Percentiles rank a stretch among this genome's conserved stretches.
Conservation (phyloP, 2,797 vertebrate species). For the Chaetodon trifasciatus region DNA sequence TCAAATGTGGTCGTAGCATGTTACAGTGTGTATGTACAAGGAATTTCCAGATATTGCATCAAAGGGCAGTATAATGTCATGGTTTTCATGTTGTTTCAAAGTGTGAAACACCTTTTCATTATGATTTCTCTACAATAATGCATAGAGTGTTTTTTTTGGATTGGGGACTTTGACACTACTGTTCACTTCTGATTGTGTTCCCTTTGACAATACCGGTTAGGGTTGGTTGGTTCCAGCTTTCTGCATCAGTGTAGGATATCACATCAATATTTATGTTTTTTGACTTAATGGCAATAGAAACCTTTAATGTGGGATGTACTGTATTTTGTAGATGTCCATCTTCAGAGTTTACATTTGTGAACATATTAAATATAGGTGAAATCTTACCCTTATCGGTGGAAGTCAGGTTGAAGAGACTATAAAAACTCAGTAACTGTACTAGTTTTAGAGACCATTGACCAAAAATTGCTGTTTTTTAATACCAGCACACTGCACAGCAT, state of each 20-base stretch:
- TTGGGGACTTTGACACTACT: not conserved
- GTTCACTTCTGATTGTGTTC: conserved; percentile 5
- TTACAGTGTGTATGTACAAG: not conserved
- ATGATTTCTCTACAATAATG: not conserved
- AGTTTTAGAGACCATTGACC: not conserved
- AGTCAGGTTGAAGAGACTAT: not conserved
- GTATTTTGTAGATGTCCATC: not conserved
- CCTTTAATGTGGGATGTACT: not conserved
- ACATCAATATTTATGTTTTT: not conserved
- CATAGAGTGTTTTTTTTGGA: not conserved
- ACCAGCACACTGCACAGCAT: not conserved
- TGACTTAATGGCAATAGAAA: not conserved
- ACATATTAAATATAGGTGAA: not conserved
- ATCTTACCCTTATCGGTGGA: not conserved
- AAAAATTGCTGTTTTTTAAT: not conserved
- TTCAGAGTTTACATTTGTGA: not conserved
- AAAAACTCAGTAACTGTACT: not conserved
- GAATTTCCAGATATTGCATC: not conserved
- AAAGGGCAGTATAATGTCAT: not conserved
- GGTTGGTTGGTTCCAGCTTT: not conserved
- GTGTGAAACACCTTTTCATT: not conserved
- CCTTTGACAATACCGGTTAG: not conserved
- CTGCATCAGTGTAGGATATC: not conserved
- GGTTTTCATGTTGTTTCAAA: not conserved
- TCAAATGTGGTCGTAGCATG: conserved; percentile 20